Percentiles rank a stretch among this genome's conserved stretches.
These are phyloP conservation scores for Brachionus manjavacas DNA, from an alignment of 1,140 invertebrate species.

Conservation along the genomic window DNA sequence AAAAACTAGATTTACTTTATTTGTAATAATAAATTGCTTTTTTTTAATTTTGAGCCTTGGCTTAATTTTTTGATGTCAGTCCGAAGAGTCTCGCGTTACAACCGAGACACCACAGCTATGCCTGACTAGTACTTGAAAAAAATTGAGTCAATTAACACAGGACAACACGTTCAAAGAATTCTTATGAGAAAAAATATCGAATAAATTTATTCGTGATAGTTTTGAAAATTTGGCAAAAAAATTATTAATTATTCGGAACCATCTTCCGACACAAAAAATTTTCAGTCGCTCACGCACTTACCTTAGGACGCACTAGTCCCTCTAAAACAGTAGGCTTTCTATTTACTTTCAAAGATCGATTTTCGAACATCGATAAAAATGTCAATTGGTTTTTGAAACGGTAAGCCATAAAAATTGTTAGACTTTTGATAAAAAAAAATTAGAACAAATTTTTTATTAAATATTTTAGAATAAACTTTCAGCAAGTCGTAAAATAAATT, in stretches of 20 bases:
- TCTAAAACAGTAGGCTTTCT: background rate
- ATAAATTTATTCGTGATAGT: background rate
- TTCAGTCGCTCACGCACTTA: background rate
- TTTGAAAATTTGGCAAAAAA: background rate
- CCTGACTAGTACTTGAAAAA: background rate
- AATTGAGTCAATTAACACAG: background rate
- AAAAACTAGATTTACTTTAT: background rate
- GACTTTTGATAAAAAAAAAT: background rate
- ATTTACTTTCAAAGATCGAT: background rate
- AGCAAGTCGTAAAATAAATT: conserved; percentile 19
- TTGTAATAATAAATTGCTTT: background rate
- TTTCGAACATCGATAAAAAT: background rate
- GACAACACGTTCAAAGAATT: background rate
- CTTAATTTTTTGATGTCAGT: background rate
- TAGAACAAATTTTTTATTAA: background rate
- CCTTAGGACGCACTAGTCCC: background rate
- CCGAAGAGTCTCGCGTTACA: background rate
- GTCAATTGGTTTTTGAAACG: conserved; percentile 7
- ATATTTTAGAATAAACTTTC: background rate
- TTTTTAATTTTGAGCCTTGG: background rate
- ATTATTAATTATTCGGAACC: background rate
- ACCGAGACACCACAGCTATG: conserved; percentile 11
- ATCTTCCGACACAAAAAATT: background rate
- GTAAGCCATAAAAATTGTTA: conserved; percentile 8
- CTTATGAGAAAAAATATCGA: background rate